Base-by-base conservation (phyloP, 2,797 vertebrate genomes). In the Heterohyrax brucei region DNA sequence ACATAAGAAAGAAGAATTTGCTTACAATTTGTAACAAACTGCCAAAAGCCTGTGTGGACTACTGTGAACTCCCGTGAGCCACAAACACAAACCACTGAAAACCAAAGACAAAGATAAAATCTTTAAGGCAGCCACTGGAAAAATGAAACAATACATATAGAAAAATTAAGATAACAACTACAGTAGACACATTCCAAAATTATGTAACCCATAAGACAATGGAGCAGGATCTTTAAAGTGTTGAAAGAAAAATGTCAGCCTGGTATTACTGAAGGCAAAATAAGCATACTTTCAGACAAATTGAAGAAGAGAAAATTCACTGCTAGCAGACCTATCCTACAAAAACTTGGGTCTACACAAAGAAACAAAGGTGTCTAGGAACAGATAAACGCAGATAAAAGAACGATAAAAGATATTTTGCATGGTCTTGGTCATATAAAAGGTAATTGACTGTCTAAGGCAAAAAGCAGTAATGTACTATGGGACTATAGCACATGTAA, bases 261-360 rank as follows among this genome's bases (percentile, higher is more conserved):
- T 62, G 87, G 44, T 78, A 91, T n/a, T 93, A 87, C n/a, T 73
- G 48, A 94, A 76, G 24, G 22, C 19, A 80, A 76, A 83, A 19
- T 68, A 87, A 97, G 68, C 75, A 73, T 26, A 7, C 93, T 95
- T 82, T 89, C 48, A 64, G 56, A 89, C 39, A 85, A 93, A 81
- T 53, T 85, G 85, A 95, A 68, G 28, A 22, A 91, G 22, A 89
- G 50, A 90, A 33, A 62, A 89, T 68, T 78, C 53, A 66, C 14
- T 73, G 73, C 4, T 33, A 19, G 48, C 8, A 87, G 88, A 70
- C 16, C n/a, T 82, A 2, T 7, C 70, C 62, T 56, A 48, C 6
- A 78, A 95, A 70, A 82, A 85, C 21, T 50, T 84, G 44, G n/a
- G 78, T 70, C 28, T 78, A 93, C 13, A 16, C 53, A 56, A 56